Evolutionary conservation across 2,113 vertebrate genomes (phyloP).

Genomic region (Calidris pugnax): DNA sequence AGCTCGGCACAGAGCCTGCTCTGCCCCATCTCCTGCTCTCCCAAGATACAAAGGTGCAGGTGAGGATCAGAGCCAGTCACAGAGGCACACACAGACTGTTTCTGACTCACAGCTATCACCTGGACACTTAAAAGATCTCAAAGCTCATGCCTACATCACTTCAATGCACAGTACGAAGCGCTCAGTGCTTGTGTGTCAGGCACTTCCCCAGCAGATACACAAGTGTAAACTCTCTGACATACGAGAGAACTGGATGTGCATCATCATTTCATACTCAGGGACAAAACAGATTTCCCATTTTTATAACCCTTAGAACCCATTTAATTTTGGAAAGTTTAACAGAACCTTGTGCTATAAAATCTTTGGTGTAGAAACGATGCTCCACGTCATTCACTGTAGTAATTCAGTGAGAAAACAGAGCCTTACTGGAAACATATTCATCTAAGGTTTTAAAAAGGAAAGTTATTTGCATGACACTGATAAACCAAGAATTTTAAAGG

Average conservation of each 20-base stretch:
- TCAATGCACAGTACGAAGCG: neutral
- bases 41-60: neutral
- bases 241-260: neutral
- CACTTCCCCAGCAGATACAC: neutral
- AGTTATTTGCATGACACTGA: neutral
- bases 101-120: neutral
- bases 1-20: neutral
- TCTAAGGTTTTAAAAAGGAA: neutral
- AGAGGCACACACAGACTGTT: neutral
- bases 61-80: neutral
- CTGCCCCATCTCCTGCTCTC: neutral
- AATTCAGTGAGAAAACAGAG: neutral
- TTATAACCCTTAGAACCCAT: neutral
- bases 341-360: neutral
- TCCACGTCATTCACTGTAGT: accelerated
- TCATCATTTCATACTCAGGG: neutral
- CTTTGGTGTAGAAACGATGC: neutral
- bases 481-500: neutral
- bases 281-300: neutral
- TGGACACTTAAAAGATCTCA: neutral
- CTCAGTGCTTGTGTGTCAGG: neutral
- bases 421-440: neutral
- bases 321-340: neutral
- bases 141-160: neutral
- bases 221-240: neutral